Percentiles rank a stretch among this genome's conserved stretches.
Conservation (phyloP, 2,113 vertebrate species). For the Epinephelus cyanopodus region DNA sequence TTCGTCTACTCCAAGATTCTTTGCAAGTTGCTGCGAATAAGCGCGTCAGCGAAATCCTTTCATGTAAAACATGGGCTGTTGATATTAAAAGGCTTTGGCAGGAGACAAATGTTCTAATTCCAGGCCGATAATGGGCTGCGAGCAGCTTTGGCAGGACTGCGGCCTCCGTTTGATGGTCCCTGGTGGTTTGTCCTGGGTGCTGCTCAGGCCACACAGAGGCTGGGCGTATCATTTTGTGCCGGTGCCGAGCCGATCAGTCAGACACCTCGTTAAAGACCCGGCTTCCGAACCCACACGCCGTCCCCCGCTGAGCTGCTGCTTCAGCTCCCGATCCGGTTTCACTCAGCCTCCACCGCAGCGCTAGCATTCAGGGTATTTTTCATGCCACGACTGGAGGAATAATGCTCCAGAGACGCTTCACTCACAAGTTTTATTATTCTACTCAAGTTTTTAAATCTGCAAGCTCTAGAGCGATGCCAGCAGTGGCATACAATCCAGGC, state of each 20-base stretch:
- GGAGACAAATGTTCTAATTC: conserved; percentile 49
- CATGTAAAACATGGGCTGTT: conserved; percentile 35
- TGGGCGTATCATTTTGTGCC: conserved; percentile 21
- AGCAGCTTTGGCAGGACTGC: conserved; percentile 37
- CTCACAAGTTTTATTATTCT: conserved; percentile 62
- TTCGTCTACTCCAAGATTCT: not conserved
- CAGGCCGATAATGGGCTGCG: conserved; percentile 40
- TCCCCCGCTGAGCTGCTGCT: conserved; percentile 54
- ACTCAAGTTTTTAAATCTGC: conserved; percentile 39
- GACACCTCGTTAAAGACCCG: conserved; percentile 71
- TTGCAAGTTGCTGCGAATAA: conserved; percentile 18
- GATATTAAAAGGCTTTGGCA: conserved; percentile 60
- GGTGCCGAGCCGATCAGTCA: conserved; percentile 37
- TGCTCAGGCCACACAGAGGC: conserved; percentile 47
- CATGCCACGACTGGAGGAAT: conserved; percentile 28
- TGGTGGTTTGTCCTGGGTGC: conserved; percentile 47
- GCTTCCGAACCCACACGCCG: conserved; percentile 49
- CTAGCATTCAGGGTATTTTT: conserved; percentile 40
- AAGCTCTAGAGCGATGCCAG: conserved; percentile 26
- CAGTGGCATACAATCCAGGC: conserved; percentile 42
- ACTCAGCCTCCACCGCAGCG: conserved; percentile 54
- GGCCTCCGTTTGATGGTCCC: conserved; percentile 23
- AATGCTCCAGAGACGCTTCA: conserved; percentile 45
- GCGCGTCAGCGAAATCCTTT: conserved; percentile 33
- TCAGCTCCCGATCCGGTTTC: conserved; percentile 66